Evolutionary conservation across 2,113 vertebrate genomes (phyloP), one percentile per base, ranked within the genome.

Genomic region (Cryptomyrus ogoouensis): DNA sequence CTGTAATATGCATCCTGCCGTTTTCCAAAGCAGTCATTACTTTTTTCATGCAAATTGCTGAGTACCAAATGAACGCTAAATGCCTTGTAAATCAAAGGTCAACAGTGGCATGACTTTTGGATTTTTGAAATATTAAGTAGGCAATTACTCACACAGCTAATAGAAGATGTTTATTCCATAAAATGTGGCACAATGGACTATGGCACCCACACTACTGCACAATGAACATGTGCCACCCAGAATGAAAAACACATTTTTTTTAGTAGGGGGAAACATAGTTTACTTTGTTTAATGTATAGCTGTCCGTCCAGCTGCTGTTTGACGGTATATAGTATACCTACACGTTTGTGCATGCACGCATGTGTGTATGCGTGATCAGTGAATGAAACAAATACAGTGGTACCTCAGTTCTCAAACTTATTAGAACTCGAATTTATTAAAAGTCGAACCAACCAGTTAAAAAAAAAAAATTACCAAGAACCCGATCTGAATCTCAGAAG

Each of bases 71-170:
- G 42, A 84, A 84, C 24, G 3, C 10, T n/a, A 84, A 47, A 84
- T 42, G 83, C 83, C 39, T 47, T 47, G 35, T 47, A 84, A 44
- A 47, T 84, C 42, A 84, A 46, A 84, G 83, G 83, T 84, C 42
- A 84, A 80, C 44, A 46, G 24, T 21, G 39, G 83, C 83, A 47
- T 84, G 44, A 84, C 83, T 47, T 83, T 83, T 84, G 83, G 46
- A 84, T 47, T 44, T 83, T 47, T 84, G 9, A 84, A 84, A 47
- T 84, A 84, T 84, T 46, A 46, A 84, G 44, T n/a, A n/a, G 83
- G 44, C 42, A 47, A 47, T 46, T 84, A 84, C 24, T 47, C 42
- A 84, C 42, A 44, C 21, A n/a, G 83, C 44, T 84, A 44, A n/a
- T n/a, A 9, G 44, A 47, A 83, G 77, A 83, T 83, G 77, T 44